A percentile compares a stretch with the other conserved stretches of the same genome.
These are phyloP conservation scores for Oncopodura yosiiana DNA, from an alignment of 1,140 invertebrate species.

Conservation along the genomic window DNA sequence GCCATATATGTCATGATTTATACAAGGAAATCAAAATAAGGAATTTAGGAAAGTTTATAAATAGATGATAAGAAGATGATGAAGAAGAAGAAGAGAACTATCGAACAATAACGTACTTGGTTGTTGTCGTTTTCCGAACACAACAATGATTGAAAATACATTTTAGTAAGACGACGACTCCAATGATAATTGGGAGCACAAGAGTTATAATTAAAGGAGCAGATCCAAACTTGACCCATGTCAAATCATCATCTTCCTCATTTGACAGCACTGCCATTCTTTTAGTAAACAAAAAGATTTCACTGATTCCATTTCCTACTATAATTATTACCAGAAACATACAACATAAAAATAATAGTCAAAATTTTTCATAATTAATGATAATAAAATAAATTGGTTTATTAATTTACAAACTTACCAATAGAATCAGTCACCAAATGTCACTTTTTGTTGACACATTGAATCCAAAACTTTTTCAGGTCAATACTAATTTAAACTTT, in stretches of 20 bases:
- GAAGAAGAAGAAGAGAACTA: slow-evolving; percentile 6
- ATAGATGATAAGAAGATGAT: not conserved
- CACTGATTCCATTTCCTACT: slow-evolving; percentile 17
- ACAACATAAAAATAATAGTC: too few species aligned
- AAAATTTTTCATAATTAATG: too few species aligned
- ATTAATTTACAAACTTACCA: too few species aligned
- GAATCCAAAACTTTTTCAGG: too few species aligned
- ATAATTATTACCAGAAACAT: too few species aligned
- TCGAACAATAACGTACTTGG: slow-evolving; percentile 33
- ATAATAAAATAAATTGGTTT: too few species aligned
- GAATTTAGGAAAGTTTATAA: not conserved
- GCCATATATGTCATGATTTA: too few species aligned
- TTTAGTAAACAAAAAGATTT: slow-evolving; percentile 1
- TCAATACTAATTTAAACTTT: too few species aligned
- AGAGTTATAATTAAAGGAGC: slow-evolving; percentile 29
- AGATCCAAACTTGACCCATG: slow-evolving; percentile 21
- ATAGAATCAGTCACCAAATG: too few species aligned
- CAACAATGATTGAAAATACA: slow-evolving; percentile 34
- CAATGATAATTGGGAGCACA: slow-evolving; percentile 31
- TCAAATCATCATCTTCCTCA: slow-evolving; percentile 12
- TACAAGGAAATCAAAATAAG: too few species aligned
- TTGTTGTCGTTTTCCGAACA: slow-evolving; percentile 28
- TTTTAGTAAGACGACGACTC: slow-evolving; percentile 31
- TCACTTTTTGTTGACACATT: too few species aligned
- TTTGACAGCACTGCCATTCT: slow-evolving; percentile 18